A percentile compares a stretch with the other conserved stretches of the same genome.
Evolutionary conservation across 2,888 invertebrate genomes (phyloP).

Genomic region (Catotricha subobsoleta): DNA sequence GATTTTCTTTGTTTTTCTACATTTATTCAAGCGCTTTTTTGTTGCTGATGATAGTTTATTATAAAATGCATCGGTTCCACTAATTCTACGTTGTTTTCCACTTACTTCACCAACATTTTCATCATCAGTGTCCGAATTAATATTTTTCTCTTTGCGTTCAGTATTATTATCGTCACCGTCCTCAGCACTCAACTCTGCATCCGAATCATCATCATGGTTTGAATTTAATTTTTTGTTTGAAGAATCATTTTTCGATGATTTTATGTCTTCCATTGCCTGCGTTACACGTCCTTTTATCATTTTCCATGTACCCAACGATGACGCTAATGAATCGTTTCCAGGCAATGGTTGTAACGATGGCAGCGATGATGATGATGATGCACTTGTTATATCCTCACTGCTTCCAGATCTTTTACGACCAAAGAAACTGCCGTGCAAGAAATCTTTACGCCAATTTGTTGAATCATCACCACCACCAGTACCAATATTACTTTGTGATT

Average conservation of each 20-base stretch:
- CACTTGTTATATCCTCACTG: not conserved
- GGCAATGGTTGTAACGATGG: not conserved
- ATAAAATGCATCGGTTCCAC: too few species aligned
- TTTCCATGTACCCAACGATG: slow-evolving; percentile 23
- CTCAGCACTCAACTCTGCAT: slow-evolving; percentile 24
- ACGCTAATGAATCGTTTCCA: not conserved
- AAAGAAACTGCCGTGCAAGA: slow-evolving; percentile 26
- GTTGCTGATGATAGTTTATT: too few species aligned
- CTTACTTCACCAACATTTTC: not conserved
- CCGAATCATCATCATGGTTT: slow-evolving; percentile 22
- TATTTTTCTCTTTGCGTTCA: not conserved
- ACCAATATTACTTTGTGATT: slow-evolving; percentile 22
- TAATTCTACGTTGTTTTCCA: too few species aligned
- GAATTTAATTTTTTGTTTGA: slow-evolving; percentile 1
- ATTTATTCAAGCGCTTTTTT: too few species aligned
- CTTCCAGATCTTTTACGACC: slow-evolving; percentile 20
- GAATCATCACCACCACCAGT: too few species aligned
- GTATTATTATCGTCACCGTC: too few species aligned
- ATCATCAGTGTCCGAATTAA: not conserved
- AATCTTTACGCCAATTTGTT: slow-evolving; percentile 26
- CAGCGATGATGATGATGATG: not conserved
- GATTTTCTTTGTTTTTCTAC: too few species aligned
- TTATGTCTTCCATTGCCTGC: slow-evolving; percentile 29
- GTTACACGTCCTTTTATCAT: slow-evolving; percentile 28
- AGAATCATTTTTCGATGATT: slow-evolving; percentile 21